Evolutionary conservation across 2,113 vertebrate genomes (phyloP), one percentile per base, ranked within the genome.

Genomic region (Cottus gobio): DNA sequence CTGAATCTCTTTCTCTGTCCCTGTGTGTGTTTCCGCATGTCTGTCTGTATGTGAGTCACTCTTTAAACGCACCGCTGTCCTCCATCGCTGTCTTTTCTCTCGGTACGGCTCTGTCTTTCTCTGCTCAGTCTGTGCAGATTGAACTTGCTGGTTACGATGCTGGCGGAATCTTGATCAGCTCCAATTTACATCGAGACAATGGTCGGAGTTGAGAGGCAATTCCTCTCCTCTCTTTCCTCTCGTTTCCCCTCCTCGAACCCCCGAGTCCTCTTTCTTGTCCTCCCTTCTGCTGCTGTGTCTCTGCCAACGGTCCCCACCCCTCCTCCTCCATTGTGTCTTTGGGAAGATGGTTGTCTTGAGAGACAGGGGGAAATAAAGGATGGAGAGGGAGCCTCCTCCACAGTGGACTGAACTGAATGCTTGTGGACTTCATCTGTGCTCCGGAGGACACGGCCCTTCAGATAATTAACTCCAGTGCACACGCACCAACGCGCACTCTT

Each of bases 151-250:
- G 72, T 90, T 80, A 74, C 87, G 92, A 94, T 94, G 93, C 92
- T 75, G 1, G 77, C 58, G 34, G 95, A 95, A 96, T 95, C 82
- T 90, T 95, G 95, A 96, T 95, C 88, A 95, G 94, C 84, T 83
- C 67, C 76, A 71, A 94, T 95, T 95, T 94, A 90, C 94, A 95
- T 95, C n/a, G n/a, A 94, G 86, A 95, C 94, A 95, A 95, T 94
- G 74, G 85, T 26, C 31, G 71, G 92, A 91, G 89, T 92, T 91
- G 75, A 93, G 90, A 92, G 92, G 93, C 85, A 84, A 93, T 92
- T 85, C 86, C 80, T 91, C 89, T 85, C 85, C 83, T 90, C 63
- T 74, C 80, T 75, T 76, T 85, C 71, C 77, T 84, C 65, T 87
- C 80, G 70, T 80, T 83, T 80, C 54, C 82, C 87, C 80, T 88